Base-by-base conservation (phyloP, 2,797 vertebrate species). In the Spea hammondii region DNA sequence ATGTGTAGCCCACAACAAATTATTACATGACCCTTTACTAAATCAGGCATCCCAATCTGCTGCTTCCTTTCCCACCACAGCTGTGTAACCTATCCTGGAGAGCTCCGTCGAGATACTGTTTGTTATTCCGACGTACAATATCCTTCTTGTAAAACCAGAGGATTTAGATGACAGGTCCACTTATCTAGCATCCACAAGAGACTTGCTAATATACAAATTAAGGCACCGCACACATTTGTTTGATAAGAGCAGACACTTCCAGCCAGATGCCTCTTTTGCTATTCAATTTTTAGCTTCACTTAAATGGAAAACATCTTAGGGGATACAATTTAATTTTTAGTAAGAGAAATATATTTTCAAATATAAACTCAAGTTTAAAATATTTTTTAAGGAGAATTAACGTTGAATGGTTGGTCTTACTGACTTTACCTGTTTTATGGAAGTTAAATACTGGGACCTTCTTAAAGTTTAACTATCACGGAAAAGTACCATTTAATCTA, bases 131-230 rank as follows among this genome's bases (percentile, higher is more conserved):
- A 74, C 85, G 86, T 65, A 70, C 88, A 89, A 86, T 90, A 90
- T 87, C 85, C 86, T 87, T 86, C 85, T 84, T 89, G 87, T 88
- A 84, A 85, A 89, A 87, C 79, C 87, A 83, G 82, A 82, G 84
- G 87, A 88, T 88, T 89, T 87, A 85, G 87, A 87, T 88, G 86
- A 85, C 74, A 84, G 85, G 88, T 92, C 92, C 90, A 89, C 89
- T 93, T 88, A 86, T 59, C 65, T 84, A 85, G 86, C 86, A 80
- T 86, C 89, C 89, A 74, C 76, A 12, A 72, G 86, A 90, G 89
- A 90, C 88, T 88, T 89, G 79, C 86, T 89, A 87, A 89, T 87
- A 85, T 80, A 88, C 87, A 87, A 88, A 91, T 90, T 84, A 90
- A 89, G 81, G 85, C 82, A 75, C 84, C 83, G 81, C 85, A 84